Conservation (phyloP, 2,113 vertebrate species). For the Oncorhynchus gorbuscha region DNA sequence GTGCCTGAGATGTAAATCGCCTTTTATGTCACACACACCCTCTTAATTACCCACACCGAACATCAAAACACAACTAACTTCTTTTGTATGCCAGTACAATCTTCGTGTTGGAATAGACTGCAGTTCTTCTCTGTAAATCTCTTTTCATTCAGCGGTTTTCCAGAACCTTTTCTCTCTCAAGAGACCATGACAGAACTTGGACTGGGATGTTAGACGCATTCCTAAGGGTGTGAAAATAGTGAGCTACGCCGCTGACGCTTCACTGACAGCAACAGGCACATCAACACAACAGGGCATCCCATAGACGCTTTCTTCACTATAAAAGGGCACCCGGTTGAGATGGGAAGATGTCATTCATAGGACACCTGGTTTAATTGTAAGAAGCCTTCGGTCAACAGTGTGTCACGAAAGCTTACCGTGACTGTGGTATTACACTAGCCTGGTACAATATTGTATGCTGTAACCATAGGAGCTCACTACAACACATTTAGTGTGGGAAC, state of each 20-base stretch:
- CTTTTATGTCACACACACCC: neutral
- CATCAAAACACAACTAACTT: neutral
- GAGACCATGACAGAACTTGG: conserved; percentile 23
- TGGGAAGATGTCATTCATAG: neutral
- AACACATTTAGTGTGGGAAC: too few relatives aligned
- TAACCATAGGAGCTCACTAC: too few relatives aligned
- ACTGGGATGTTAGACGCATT: conserved; percentile 14
- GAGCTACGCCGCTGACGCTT: neutral
- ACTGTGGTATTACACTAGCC: conserved; percentile 20
- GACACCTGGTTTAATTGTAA: neutral
- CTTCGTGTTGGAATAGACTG: neutral
- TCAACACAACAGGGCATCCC: neutral
- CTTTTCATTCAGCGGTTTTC: neutral
- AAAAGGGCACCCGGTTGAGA: neutral
- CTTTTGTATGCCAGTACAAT: neutral
- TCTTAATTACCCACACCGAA: conserved; percentile 6
- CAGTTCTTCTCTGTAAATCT: too few relatives aligned
- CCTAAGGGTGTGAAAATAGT: conserved; percentile 3
- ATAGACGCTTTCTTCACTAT: neutral
- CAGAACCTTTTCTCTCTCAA: conserved; percentile 9
- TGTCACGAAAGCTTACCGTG: conserved; percentile 15
- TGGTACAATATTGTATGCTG: neutral
- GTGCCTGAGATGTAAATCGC: neutral
- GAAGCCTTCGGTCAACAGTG: neutral
- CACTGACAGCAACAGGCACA: conserved; percentile 3